phyloP scores from a whole-genome alignment of 1,140 invertebrate genomes.

The Aphaenogaster rudis region DNA sequence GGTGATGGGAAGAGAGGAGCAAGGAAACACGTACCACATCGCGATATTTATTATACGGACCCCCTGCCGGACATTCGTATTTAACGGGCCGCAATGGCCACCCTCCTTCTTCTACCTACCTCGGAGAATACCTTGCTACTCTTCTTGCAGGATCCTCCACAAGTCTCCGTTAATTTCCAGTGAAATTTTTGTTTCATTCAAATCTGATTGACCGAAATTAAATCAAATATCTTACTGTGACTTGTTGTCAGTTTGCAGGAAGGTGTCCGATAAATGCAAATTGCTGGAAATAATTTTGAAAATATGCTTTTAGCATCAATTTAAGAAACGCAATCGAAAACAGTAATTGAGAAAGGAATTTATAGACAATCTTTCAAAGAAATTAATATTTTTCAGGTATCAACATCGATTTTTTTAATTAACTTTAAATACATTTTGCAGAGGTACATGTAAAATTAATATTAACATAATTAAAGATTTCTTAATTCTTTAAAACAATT shows the following conservation, averaged over 20 bases:
- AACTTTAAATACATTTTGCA: not conserved
- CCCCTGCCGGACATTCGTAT: constrained; percentile 87
- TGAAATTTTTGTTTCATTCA: not conserved
- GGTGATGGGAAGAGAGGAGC: constrained; percentile 68
- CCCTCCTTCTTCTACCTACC: constrained; percentile 32
- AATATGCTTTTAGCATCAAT: not conserved
- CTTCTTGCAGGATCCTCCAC: constrained; percentile 11
- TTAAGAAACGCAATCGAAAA: not conserved
- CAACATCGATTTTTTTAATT: not conserved
- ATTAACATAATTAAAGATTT: not conserved
- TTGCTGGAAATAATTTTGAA: constrained; percentile 10
- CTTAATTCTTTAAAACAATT: not conserved
- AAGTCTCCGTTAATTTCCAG: not conserved
- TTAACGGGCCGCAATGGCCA: constrained; percentile 79
- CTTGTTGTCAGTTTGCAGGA: not conserved
- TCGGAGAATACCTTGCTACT: constrained; percentile 29
- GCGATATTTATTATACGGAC: constrained; percentile 85
- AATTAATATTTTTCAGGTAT: not conserved
- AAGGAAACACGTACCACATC: constrained; percentile 77
- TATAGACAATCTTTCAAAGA: not conserved
- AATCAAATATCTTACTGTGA: not conserved
- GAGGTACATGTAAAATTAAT: not conserved
- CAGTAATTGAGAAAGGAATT: not conserved
- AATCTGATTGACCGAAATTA: not conserved
- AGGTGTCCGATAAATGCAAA: not conserved